Base-by-base conservation (phyloP, 1,140 invertebrate genomes). In the Bilobella aurantiaca region DNA sequence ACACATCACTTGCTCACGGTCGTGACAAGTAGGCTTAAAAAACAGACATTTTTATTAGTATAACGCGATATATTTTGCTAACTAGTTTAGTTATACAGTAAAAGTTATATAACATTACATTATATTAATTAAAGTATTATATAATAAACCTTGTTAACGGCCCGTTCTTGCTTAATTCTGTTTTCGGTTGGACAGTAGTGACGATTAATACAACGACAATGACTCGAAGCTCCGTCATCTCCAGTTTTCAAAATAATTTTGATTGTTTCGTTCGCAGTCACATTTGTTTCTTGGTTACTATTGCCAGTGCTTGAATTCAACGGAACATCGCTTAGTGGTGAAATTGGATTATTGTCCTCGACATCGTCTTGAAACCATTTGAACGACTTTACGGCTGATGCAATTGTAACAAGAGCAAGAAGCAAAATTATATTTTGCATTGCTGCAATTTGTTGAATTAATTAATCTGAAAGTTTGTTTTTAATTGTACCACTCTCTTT, bases 1-100 rank as follows among this genome's bases (percentile, higher is more conserved):
- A 28, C 70, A 72, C 70, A 72, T 72, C 14, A 72, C 68, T 63
- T 69, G 62, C 32, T 64, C 68, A 25, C 58, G 25, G 16, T 62
- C 61, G 1, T 37, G 25, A 62, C 70, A 72, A 5, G 62, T 65
- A 1, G 70, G 67, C 70, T 72, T n/a, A 23, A 31, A 53, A 64
- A 46, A 37, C 29, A 27, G 14, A 53, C 14, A 53, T 18, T 53
- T 53, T 57, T n/a, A n/a, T n/a, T n/a, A n/a, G n/a, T n/a, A n/a
- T n/a, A n/a, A n/a, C n/a, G n/a, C n/a, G n/a, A n/a, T n/a, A n/a
- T n/a, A n/a, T n/a, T n/a, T n/a, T n/a, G n/a, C n/a, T 18, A 62
- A 37, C 12, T 23, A 62, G 46, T 46, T 27, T 42, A 62, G 32
- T n/a, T n/a, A n/a, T n/a, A n/a, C n/a, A n/a, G 25, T 27, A 21